Evolutionary conservation across 2,797 vertebrate species (phyloP).

Genomic region (Chloroceryle amazona): DNA sequence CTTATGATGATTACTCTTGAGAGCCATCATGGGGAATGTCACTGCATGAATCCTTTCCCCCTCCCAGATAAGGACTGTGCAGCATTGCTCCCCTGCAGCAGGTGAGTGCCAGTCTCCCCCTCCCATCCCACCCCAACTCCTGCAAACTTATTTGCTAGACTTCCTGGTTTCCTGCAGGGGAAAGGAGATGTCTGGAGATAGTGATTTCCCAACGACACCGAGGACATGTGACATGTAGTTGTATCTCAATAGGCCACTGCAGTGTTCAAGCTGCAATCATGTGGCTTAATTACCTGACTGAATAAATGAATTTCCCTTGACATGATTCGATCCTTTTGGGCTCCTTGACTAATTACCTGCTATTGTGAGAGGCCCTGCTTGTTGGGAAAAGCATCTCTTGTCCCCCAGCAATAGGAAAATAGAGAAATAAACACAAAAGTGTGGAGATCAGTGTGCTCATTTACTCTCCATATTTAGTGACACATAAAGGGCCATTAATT

Average conservation of each 20-base stretch:
- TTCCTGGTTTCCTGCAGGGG: background rate
- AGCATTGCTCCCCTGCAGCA: background rate
- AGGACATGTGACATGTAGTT: slow-evolving; percentile 24
- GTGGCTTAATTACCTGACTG: slow-evolving; percentile 73
- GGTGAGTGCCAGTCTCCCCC: fast-evolving
- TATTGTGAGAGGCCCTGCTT: slow-evolving; percentile 61
- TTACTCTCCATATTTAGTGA: slow-evolving; percentile 28
- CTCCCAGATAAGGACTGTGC: background rate
- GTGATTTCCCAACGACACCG: background rate
- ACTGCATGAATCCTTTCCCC: background rate
- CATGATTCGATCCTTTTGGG: slow-evolving; percentile 65
- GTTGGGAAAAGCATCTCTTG: slow-evolving; percentile 48
- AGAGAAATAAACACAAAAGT: slow-evolving; percentile 50
- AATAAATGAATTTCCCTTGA: slow-evolving; percentile 71
- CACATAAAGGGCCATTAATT: slow-evolving; percentile 37
- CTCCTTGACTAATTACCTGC: slow-evolving; percentile 75
- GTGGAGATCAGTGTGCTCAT: slow-evolving; percentile 42
- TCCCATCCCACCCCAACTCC: background rate
- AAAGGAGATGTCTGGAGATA: background rate
- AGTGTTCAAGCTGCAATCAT: slow-evolving; percentile 54
- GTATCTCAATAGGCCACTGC: slow-evolving; percentile 34
- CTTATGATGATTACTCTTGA: background rate
- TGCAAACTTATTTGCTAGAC: background rate
- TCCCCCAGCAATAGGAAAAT: slow-evolving; percentile 56
- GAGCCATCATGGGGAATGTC: background rate